These are phyloP conservation scores for Phengaris alcon DNA, from an alignment of 2,888 invertebrate genomes.

Conservation along the genomic window DNA sequence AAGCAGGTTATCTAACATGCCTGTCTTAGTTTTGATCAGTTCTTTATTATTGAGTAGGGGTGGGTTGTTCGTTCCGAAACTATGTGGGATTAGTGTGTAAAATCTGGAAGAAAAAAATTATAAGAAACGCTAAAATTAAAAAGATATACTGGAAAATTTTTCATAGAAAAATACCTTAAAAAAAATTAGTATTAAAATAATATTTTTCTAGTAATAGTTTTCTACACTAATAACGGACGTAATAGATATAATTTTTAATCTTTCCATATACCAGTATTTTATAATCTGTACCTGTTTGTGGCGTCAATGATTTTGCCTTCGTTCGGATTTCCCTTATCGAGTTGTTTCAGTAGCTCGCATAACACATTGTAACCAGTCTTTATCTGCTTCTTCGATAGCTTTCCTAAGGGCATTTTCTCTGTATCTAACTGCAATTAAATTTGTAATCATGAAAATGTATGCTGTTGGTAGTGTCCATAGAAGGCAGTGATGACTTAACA, in stretches of 20 bases:
- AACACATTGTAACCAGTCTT: slow-evolving; percentile 91
- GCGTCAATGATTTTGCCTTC: slow-evolving; percentile 85
- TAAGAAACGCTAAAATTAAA: too few species aligned
- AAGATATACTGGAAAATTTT: not conserved
- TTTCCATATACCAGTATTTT: not conserved
- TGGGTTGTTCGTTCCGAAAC: slow-evolving; percentile 91
- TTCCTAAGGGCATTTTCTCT: slow-evolving; percentile 99
- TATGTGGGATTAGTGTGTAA: slow-evolving; percentile 97
- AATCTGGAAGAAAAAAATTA: slow-evolving; percentile 74
- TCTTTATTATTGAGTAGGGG: slow-evolving; percentile 88
- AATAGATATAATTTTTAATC: too few species aligned
- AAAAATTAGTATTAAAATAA: too few species aligned
- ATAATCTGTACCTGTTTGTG: slow-evolving; percentile 83
- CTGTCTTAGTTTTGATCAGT: slow-evolving; percentile 82
- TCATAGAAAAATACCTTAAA: not conserved
- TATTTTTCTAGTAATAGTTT: too few species aligned
- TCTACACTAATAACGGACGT: too few species aligned
- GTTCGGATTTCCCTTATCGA: slow-evolving; percentile 71
- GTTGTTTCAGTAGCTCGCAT: slow-evolving; percentile 81
- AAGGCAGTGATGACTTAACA: too few species aligned
- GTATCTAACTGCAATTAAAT: slow-evolving; percentile 83
- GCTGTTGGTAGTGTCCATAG: too few species aligned
- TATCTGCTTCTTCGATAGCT: slow-evolving; percentile 94
- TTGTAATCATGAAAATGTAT: not conserved
- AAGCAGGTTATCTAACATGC: slow-evolving; percentile 94